These are phyloP conservation scores for Tridacna gigas DNA, from an alignment of 2,888 invertebrate genomes.

Conservation along the genomic window DNA sequence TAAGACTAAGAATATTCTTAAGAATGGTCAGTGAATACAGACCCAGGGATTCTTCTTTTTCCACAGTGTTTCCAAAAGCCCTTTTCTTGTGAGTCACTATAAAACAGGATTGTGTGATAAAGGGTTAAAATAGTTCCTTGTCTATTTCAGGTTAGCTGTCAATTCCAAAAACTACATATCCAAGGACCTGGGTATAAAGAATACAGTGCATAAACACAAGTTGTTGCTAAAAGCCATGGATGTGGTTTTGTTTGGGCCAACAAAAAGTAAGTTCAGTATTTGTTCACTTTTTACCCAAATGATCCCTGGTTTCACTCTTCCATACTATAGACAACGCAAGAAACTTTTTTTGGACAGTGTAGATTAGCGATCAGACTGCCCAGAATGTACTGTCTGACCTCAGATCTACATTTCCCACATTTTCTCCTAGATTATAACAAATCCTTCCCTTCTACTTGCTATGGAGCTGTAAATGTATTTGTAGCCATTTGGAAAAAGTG, in stretches of 20 bases:
- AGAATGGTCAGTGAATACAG: too few species aligned
- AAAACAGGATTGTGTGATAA: not conserved
- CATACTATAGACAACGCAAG: not conserved
- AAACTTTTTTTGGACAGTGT: not conserved
- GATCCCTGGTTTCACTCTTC: not conserved
- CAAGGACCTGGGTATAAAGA: constrained; percentile 96
- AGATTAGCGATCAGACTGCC: not conserved
- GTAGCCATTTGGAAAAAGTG: too few species aligned
- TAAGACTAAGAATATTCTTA: too few species aligned
- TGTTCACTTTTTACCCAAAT: not conserved
- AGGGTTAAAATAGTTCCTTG: not conserved
- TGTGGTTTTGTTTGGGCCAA: constrained; percentile 98
- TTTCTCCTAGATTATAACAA: too few species aligned
- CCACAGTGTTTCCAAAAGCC: too few species aligned
- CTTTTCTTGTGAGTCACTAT: not conserved
- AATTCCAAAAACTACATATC: constrained; percentile 93
- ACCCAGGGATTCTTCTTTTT: too few species aligned
- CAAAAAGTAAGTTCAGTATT: constrained; percentile 91
- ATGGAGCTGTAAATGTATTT: too few species aligned
- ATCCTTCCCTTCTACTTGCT: too few species aligned
- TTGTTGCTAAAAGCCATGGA: constrained; percentile 98
- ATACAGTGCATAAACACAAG: constrained; percentile 99
- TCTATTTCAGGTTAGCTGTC: constrained; percentile 92
- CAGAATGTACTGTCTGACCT: too few species aligned
- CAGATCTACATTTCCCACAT: too few species aligned